phyloP scores from a whole-genome alignment of 2,797 vertebrate species.

The Phalanger gymnotis region DNA sequence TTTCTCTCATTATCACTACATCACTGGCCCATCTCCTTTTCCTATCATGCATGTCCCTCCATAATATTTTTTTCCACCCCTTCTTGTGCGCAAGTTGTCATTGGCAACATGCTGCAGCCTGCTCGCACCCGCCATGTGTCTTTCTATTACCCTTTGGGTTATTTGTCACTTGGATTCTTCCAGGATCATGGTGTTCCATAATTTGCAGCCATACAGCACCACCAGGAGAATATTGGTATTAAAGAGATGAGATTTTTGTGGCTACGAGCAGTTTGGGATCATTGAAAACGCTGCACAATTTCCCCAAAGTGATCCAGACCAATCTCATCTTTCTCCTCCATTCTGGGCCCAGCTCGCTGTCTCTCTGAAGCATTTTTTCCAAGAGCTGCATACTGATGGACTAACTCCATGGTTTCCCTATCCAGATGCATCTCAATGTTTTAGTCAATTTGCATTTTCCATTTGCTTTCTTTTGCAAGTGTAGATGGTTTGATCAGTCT shows the following conservation, averaged over 20 bases:
- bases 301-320: not conserved
- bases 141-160: not conserved
- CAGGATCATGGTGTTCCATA: slow-evolving; percentile 3
- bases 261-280: slow-evolving; percentile 1
- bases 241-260: not conserved
- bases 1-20: slow-evolving; percentile 5
- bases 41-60: slow-evolving; percentile 1
- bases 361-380: not conserved
- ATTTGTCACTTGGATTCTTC: not conserved
- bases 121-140: not conserved
- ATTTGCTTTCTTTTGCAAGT: not conserved
- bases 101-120: not conserved
- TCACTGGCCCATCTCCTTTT: slow-evolving; percentile 6
- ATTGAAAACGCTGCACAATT: not conserved
- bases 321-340: not conserved
- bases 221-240: slow-evolving; percentile 2
- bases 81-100: not conserved
- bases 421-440: not conserved
- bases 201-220: not conserved
- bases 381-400: not conserved
- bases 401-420: not conserved
- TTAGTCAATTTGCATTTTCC: not conserved
- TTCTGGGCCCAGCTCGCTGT: not conserved
- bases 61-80: not conserved
- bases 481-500: not conserved